Evolutionary conservation across 2,113 vertebrate genomes (phyloP), one percentile per base, ranked within the genome.

Genomic region (Genyomyrus donnyi): DNA sequence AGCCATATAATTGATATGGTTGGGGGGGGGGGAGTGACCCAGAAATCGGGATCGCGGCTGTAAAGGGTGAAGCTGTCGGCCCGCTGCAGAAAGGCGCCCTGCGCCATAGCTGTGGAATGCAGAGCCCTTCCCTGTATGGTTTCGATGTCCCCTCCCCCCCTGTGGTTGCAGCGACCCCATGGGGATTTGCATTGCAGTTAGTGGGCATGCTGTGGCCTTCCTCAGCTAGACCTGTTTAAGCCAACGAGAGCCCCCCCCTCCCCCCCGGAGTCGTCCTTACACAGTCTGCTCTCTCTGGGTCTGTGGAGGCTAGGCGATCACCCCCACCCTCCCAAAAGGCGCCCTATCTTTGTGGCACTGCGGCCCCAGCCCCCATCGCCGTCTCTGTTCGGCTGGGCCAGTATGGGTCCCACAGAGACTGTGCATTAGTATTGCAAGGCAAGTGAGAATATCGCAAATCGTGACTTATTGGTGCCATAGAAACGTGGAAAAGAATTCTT

Each of bases 1-100:
- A 91, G 87, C 80, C 90, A 15, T 45, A 8, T 45, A 31, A 39
- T 56, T 24, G 90, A 15, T 88, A 80, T 80, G 85, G 39, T 35
- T 89, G 88, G 56, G 5, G 49, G 6, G 19, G 6, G 19, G 39
- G 39, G 39, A 0, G 27, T 21, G 52, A 19, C n/a, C 11, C n/a
- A 50, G 27, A 39, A 84, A n/a, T 62, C 19, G 0, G 52, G 87
- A 53, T 48, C 88, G 17, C 87, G 89, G 10, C 46, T 45, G 11
- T n/a, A 80, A 31, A 77, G 4, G 9, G 21, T 66, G 39, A 52
- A 21, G 27, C 8, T 21, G 10, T 56, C 1, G 21, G 21, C 21
- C 62, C 52, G 70, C 13, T 9, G 7, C 77, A 9, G n/a, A 77
- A 56, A 74, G 31, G 66, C 21, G 1, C 35, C 13, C 1, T 19